A percentile compares a stretch with the other conserved stretches of the same genome.
These are phyloP conservation scores for Lepidotrigona ventralis DNA, from an alignment of 1,140 invertebrate genomes.

Conservation along the genomic window DNA sequence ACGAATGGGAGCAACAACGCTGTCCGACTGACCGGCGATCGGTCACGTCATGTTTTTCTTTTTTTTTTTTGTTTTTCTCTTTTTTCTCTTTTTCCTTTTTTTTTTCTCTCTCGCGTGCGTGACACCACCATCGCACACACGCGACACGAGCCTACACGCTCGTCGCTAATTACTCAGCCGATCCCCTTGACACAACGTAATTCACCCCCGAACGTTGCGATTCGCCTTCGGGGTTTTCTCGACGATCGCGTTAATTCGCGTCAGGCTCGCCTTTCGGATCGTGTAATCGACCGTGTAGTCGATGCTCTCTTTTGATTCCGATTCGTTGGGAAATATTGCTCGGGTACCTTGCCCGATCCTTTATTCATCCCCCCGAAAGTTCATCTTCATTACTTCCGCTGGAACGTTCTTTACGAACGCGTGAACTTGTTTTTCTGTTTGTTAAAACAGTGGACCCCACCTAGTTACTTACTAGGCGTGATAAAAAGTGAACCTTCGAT, in stretches of 20 bases:
- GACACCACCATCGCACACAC: not conserved
- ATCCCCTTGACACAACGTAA: conserved; percentile 7
- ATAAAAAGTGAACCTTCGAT: too few relatives aligned
- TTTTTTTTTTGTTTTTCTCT: not conserved
- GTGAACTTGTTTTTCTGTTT: too few relatives aligned
- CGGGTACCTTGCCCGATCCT: too few relatives aligned
- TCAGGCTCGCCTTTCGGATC: not conserved
- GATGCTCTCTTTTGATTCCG: not conserved
- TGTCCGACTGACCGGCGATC: conserved; percentile 37
- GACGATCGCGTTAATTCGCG: not conserved
- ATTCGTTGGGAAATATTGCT: too few relatives aligned
- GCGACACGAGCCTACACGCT: not conserved
- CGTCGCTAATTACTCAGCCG: not conserved
- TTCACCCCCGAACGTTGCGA: not conserved
- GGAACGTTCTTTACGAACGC: too few relatives aligned
- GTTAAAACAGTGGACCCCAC: too few relatives aligned
- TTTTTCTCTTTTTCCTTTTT: conserved; percentile 17
- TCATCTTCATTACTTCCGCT: too few relatives aligned
- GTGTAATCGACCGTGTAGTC: conserved; percentile 7
- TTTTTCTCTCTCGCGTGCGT: conserved; percentile 31
- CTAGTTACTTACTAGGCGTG: too few relatives aligned
- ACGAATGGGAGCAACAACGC: conserved; percentile 79
- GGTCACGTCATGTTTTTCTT: conserved; percentile 10
- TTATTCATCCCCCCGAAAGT: too few relatives aligned
- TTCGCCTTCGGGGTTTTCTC: not conserved